Percentiles rank a stretch among this genome's conserved stretches.
These are phyloP conservation scores for Enteromius thamalakanensis DNA, from an alignment of 2,797 vertebrate genomes.

Conservation along the genomic window DNA sequence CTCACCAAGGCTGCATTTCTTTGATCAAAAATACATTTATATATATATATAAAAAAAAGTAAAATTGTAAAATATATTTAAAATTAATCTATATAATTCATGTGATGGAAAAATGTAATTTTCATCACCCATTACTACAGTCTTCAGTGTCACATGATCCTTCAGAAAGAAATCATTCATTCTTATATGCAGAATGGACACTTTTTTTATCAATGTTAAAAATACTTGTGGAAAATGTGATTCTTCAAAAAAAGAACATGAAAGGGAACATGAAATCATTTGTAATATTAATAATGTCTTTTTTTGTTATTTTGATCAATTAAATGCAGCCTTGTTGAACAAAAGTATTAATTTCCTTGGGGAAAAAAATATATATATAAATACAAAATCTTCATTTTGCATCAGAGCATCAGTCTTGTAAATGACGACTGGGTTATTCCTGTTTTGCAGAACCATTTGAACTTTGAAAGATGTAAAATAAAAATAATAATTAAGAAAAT, in stretches of 20 bases:
- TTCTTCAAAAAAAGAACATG: background rate
- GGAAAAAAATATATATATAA: background rate
- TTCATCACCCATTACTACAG: background rate
- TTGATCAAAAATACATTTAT: background rate
- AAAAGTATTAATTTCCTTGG: background rate
- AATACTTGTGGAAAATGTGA: background rate
- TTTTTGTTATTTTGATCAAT: background rate
- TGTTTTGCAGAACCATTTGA: background rate
- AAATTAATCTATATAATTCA: background rate
- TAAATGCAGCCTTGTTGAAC: background rate
- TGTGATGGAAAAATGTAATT: background rate
- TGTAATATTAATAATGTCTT: background rate
- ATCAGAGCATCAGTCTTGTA: background rate
- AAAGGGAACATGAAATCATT: background rate
- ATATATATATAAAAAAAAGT: background rate
- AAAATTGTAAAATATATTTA: background rate
- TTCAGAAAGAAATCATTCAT: background rate
- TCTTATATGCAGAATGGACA: background rate
- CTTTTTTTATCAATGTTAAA: background rate
- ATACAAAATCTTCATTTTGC: no score
- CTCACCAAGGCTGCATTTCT: background rate
- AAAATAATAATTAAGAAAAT: background rate
- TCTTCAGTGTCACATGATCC: background rate
- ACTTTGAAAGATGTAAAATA: background rate
- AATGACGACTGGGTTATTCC: background rate